Percentiles rank a stretch among this genome's conserved stretches.
phyloP scores from a whole-genome alignment of 2,888 invertebrate genomes.

The Zootermopsis nevadensis region DNA sequence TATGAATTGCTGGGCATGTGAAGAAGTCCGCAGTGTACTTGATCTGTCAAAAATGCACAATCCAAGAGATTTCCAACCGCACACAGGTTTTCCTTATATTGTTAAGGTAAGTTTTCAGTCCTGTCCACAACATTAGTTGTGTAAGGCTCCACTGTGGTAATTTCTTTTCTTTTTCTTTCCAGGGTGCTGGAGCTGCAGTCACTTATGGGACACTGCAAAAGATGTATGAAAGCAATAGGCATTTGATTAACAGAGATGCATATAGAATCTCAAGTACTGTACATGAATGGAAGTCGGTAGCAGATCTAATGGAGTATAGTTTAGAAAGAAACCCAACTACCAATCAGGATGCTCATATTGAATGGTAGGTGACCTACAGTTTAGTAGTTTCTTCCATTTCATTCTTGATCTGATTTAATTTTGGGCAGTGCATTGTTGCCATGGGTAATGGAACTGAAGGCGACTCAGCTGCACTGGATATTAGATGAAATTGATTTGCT shows the following conservation, averaged over 20 bases:
- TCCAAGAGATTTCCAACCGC: constrained; percentile 63
- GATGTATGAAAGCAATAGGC: constrained; percentile 70
- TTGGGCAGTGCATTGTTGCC: too few species aligned
- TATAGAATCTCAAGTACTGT: constrained; percentile 66
- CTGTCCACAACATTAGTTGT: neutral
- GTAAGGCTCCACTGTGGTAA: neutral
- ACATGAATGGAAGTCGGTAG: constrained; percentile 55
- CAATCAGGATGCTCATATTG: constrained; percentile 59
- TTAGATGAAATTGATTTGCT: too few species aligned
- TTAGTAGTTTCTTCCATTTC: too few species aligned
- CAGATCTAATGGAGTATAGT: constrained; percentile 56
- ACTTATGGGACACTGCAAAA: constrained; percentile 67
- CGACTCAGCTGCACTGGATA: too few species aligned
- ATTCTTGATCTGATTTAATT: too few species aligned
- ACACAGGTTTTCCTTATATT: constrained; percentile 70
- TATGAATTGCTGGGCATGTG: constrained; percentile 88
- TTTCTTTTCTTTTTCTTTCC: constrained; percentile 55
- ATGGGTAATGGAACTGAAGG: too few species aligned
- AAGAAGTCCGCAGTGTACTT: constrained; percentile 74
- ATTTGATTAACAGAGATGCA: constrained; percentile 73
- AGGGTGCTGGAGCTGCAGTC: constrained; percentile 72
- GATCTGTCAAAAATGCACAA: constrained; percentile 72
- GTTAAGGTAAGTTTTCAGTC: constrained; percentile 61
- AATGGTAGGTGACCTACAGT: constrained; percentile 56
- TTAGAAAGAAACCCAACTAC: constrained; percentile 57